Evolutionary conservation across 2,797 vertebrate species (phyloP).

Genomic region (Danio choprae): DNA sequence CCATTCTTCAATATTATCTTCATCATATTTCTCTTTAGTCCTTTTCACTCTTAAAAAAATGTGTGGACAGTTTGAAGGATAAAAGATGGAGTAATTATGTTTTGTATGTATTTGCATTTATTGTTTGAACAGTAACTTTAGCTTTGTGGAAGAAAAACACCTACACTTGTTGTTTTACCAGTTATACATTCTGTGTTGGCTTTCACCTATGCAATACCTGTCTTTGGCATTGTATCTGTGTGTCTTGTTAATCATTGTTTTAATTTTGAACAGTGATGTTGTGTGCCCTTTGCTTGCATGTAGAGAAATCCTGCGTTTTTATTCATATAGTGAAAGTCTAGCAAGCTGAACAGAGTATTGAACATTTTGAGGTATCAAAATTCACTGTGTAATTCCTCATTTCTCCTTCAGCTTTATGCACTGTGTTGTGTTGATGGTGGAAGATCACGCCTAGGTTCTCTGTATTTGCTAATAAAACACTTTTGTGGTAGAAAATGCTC

Average conservation of each 20-base stretch:
- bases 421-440: not conserved
- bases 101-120: not conserved
- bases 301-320: constrained; percentile 57
- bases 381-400: constrained; percentile 17
- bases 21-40: constrained; percentile 5
- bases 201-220: constrained; percentile 69
- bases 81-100: not conserved
- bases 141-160: constrained; percentile 36
- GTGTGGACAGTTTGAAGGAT: not conserved
- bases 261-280: constrained; percentile 57
- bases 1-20: constrained; percentile 12
- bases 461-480: constrained; percentile 17
- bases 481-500: not conserved
- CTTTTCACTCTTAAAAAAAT: constrained; percentile 12
- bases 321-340: constrained; percentile 68
- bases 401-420: not conserved
- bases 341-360: constrained; percentile 70
- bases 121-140: constrained; percentile 13
- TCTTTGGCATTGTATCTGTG: constrained; percentile 54
- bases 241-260: constrained; percentile 55
- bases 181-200: constrained; percentile 52
- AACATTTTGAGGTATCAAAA: constrained; percentile 42
- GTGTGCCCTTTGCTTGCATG: constrained; percentile 67
- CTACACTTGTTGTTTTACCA: constrained; percentile 24
- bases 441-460: not conserved